phyloP scores from a whole-genome alignment of 1,140 invertebrate species.

The Macrobrachium nipponense region DNA sequence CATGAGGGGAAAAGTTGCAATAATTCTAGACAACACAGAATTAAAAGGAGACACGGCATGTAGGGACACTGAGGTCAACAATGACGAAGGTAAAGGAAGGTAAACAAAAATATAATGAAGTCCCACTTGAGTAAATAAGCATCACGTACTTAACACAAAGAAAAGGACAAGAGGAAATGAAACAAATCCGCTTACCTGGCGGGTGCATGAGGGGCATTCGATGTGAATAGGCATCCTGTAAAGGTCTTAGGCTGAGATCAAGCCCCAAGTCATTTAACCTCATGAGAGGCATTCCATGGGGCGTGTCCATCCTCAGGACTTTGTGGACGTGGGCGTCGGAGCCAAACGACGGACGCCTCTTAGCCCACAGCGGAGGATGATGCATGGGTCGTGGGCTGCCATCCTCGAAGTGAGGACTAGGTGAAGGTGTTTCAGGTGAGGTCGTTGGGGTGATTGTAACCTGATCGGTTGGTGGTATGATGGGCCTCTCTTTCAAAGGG shows the following conservation, averaged over 20 bases:
- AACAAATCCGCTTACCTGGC: background rate
- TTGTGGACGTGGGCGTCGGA: conserved; percentile 25
- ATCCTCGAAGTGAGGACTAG: conserved; percentile 25
- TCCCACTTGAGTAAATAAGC: no score
- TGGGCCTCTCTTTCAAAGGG: background rate
- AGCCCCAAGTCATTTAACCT: conserved; percentile 4
- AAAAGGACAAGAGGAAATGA: background rate
- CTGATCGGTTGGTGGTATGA: background rate
- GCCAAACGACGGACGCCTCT: conserved; percentile 43
- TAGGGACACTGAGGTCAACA: no score
- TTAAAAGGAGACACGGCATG: background rate
- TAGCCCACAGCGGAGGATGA: conserved; percentile 29
- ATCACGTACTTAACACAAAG: no score
- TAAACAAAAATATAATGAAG: background rate
- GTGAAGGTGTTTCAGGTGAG: conserved; percentile 46
- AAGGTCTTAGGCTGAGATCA: conserved; percentile 28
- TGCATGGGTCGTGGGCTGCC: conserved; percentile 36
- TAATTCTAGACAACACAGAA: background rate
- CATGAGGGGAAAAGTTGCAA: no score
- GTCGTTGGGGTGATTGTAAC: conserved; percentile 48
- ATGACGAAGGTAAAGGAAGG: no score
- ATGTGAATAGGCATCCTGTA: conserved; percentile 7
- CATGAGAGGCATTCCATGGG: background rate
- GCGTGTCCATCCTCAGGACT: conserved; percentile 6
- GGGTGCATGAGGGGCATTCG: background rate